Conservation (phyloP, 1,140 invertebrate genomes). For the Drosophila subobscura region DNA sequence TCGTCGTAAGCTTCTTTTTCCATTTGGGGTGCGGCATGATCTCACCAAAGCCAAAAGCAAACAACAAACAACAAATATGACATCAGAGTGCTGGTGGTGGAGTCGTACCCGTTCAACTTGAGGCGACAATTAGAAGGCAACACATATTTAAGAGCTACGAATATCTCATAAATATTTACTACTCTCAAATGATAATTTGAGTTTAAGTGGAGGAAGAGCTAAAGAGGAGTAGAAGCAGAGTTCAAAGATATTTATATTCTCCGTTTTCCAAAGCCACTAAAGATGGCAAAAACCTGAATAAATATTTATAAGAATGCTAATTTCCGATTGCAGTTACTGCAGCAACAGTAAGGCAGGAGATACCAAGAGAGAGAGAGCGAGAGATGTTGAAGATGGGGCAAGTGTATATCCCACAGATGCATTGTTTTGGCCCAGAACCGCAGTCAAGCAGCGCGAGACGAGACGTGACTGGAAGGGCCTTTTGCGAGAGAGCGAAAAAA, state of each 20-base stretch:
- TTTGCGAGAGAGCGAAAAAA: conserved; percentile 31
- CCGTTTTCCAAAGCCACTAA: background rate
- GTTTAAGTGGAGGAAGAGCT: conserved; percentile 31
- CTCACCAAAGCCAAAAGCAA: conserved; percentile 35
- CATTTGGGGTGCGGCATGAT: conserved; percentile 45
- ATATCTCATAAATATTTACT: conserved; percentile 69
- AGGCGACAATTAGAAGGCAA: conserved; percentile 62
- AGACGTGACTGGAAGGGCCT: conserved; percentile 6
- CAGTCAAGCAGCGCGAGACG: conserved; percentile 56
- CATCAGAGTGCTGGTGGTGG: conserved; percentile 58
- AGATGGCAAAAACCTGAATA: conserved; percentile 58
- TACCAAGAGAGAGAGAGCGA: conserved; percentile 43
- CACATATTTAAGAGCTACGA: conserved; percentile 29
- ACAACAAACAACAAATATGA: conserved; percentile 45
- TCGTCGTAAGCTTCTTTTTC: conserved; percentile 20
- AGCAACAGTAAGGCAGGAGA: conserved; percentile 51
- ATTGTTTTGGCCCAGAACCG: conserved; percentile 72
- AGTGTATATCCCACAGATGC: conserved; percentile 47
- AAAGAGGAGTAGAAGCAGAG: background rate
- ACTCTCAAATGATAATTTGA: conserved; percentile 48
- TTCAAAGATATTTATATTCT: too few relatives aligned
- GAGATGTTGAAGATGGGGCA: background rate
- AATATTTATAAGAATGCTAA: conserved; percentile 79
- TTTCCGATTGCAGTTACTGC: conserved; percentile 54
- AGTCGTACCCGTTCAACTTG: conserved; percentile 67